These are phyloP conservation scores for Idaea biselata DNA, from an alignment of 2,888 invertebrate species.

Conservation along the genomic window DNA sequence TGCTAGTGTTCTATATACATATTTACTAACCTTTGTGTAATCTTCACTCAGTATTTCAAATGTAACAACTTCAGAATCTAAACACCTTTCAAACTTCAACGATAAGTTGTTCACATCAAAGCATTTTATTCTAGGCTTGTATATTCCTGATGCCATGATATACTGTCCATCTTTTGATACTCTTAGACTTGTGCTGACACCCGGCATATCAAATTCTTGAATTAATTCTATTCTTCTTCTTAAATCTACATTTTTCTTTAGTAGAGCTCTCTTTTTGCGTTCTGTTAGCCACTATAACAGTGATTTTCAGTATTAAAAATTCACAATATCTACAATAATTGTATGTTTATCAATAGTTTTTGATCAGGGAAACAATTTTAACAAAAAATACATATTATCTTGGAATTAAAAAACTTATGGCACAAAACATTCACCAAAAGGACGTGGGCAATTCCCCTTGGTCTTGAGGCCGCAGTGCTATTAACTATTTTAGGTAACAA, in stretches of 20 bases:
- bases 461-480: not conserved
- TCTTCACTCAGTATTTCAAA: conserved; percentile 96
- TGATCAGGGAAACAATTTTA: not conserved
- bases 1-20: too few species aligned
- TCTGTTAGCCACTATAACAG: conserved; percentile 91
- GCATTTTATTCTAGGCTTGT: conserved; percentile 97
- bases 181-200: conserved; percentile 90
- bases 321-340: not conserved
- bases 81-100: conserved; percentile 97
- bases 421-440: not conserved
- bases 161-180: conserved; percentile 95
- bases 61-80: conserved; percentile 97
- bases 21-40: conserved; percentile 98
- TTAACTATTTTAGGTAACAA: too few species aligned
- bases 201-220: conserved; percentile 99
- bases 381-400: not conserved
- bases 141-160: conserved; percentile 95
- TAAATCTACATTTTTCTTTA: conserved; percentile 94
- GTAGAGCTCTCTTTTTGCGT: conserved; percentile 87
- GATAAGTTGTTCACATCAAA: conserved; percentile 98
- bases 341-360: not conserved
- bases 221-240: conserved; percentile 96
- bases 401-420: not conserved
- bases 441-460: not conserved
- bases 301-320: not conserved